These are phyloP conservation scores for Zosterops lateralis DNA, from an alignment of 2,113 vertebrate species.

Conservation along the genomic window DNA sequence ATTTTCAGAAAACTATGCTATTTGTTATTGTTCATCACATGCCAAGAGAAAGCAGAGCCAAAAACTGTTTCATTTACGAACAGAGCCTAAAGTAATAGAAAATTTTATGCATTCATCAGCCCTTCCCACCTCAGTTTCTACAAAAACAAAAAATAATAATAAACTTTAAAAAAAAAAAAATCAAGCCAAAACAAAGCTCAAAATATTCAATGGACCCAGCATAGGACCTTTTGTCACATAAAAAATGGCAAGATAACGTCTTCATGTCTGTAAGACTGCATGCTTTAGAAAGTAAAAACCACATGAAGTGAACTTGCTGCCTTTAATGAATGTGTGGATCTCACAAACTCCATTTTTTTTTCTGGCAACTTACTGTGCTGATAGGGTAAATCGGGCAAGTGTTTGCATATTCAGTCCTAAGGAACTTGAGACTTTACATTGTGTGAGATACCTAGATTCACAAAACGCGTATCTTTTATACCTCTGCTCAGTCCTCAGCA, in stretches of 20 bases:
- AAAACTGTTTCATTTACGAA: background rate
- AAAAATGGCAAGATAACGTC: fast-evolving
- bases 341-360: background rate
- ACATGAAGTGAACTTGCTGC: background rate
- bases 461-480: background rate
- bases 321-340: background rate
- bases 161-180: background rate
- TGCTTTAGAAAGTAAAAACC: background rate
- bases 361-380: background rate
- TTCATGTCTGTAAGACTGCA: background rate
- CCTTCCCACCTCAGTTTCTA: background rate
- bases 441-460: background rate
- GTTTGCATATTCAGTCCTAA: background rate
- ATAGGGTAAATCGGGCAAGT: background rate
- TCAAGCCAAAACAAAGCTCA: background rate
- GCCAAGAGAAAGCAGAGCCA: background rate
- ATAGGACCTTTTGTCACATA: background rate
- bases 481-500: background rate
- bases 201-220: background rate
- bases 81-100: background rate
- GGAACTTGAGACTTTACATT: background rate
- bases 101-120: background rate
- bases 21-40: background rate
- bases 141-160: background rate
- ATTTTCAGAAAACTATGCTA: background rate